Conservation (phyloP, 2,888 invertebrate species). For the Hybos culiciformis region DNA sequence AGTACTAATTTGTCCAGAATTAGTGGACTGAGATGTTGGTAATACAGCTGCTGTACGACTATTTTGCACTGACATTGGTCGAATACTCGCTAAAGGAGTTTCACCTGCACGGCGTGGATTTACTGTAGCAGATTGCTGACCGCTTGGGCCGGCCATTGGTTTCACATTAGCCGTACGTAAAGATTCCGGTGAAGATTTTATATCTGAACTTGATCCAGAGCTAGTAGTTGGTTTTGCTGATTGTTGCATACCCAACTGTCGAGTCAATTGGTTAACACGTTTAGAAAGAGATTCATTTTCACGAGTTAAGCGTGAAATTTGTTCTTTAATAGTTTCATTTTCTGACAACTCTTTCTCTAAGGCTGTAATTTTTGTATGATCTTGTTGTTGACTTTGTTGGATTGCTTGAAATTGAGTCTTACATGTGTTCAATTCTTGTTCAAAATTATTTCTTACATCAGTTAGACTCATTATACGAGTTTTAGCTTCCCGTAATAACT, state of each 20-base stretch:
- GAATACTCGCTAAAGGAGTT: conserved; percentile 81
- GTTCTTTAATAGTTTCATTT: conserved; percentile 40
- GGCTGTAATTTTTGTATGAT: conserved; percentile 50
- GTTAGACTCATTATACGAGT: conserved; percentile 58
- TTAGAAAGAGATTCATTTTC: conserved; percentile 60
- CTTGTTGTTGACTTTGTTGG: conserved; percentile 39
- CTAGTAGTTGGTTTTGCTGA: conserved; percentile 57
- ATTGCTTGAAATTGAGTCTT: no score
- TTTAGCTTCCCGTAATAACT: conserved; percentile 58
- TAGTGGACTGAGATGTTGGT: conserved; percentile 53
- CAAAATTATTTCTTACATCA: conserved; percentile 49
- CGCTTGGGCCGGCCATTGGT: no score
- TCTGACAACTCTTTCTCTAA: conserved; percentile 61
- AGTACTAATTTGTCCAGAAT: conserved; percentile 24
- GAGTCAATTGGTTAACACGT: conserved; percentile 52
- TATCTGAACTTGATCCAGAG: conserved; percentile 37
- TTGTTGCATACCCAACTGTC: conserved; percentile 46
- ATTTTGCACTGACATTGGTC: conserved; percentile 70
- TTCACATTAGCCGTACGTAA: conserved; percentile 81
- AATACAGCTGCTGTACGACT: conserved; percentile 62
- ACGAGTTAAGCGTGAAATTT: conserved; percentile 38
- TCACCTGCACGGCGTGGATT: conserved; percentile 56
- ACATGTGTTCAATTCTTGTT: conserved; percentile 46
- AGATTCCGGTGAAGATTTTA: conserved; percentile 44
- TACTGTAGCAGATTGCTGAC: conserved; percentile 38